Evolutionary conservation across 2,888 invertebrate genomes (phyloP).

Genomic region (Ceriagrion tenellum): DNA sequence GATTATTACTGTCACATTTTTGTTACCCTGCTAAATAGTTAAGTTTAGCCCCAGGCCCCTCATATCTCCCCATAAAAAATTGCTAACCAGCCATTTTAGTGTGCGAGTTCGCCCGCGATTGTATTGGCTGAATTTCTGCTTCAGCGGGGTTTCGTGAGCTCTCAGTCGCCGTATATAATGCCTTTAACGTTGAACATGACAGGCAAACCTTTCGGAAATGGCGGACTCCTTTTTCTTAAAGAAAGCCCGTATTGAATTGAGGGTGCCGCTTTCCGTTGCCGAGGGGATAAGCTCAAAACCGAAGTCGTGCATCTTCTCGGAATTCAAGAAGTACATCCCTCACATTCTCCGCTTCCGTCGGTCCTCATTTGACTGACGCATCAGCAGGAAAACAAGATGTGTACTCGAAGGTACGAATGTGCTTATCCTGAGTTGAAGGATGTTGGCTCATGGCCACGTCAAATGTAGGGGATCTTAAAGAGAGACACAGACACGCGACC

Average conservation of each 20-base stretch:
- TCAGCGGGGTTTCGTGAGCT: background rate
- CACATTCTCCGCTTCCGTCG: background rate
- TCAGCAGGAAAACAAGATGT: background rate
- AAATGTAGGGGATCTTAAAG: background rate
- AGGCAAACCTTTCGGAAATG: background rate
- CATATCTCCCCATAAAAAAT: too few species aligned
- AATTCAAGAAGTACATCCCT: background rate
- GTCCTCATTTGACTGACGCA: background rate
- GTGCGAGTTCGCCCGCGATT: too few species aligned
- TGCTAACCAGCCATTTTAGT: too few species aligned
- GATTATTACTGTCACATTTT: too few species aligned
- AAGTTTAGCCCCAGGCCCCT: too few species aligned
- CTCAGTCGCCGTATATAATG: background rate
- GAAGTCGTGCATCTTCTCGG: background rate
- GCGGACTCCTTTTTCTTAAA: background rate
- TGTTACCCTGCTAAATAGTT: too few species aligned
- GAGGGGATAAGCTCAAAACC: background rate
- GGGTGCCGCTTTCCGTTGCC: background rate
- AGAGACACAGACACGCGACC: background rate
- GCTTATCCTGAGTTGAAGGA: background rate
- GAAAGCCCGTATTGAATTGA: background rate
- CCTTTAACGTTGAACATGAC: background rate
- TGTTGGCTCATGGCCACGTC: background rate
- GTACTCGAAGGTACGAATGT: background rate
- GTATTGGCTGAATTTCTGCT: too few species aligned